Evolutionary conservation across 2,113 vertebrate species (phyloP), one percentile per base, ranked within the genome.

Genomic region (Esox niger): DNA sequence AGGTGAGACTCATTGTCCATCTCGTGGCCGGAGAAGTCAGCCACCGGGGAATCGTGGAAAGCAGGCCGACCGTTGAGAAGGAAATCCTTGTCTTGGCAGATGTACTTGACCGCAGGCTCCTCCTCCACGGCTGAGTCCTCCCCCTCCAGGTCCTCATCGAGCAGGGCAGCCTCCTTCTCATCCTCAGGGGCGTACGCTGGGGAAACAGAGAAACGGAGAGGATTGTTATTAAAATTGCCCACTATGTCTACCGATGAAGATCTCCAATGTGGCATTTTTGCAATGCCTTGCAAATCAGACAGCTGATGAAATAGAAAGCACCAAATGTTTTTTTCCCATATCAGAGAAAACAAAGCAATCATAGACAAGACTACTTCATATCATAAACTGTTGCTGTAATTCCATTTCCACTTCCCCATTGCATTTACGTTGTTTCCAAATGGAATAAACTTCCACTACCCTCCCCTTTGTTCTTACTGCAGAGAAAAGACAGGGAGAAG

Each of bases 1-100:
- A 96, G 90, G 80, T 98, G 97, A 7, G 97, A 99, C 84, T 97
- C 95, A 11, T 96, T 99, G 94, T 99, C 97, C 92, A 98, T 90
- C 62, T 99, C 97, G 76, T 99, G 97, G 87, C 95, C 93, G 65
- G 97, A 98, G 77, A 98, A 95, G 84, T 99, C 96, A 0, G 94
- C 95, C 0, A 77, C 91, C 0, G 96, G 96, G 70, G 97, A 99
- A 81, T 95, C 93, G 71, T 95, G 95, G 87, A 94, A 95, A 82
- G 92, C 94, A 78, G 92, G 88, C 68, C 89, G 92, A 84, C 95
- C 91, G 83, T 95, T 96, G 62, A 86, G 77, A 74, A 87, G 78
- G 73, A 94, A 95, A 80, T 95, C 95, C 82, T 96, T 95, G 52
- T 98, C 94, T 0, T 94, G 92, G 84, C 95, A 96, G 30, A 90